Base-by-base conservation (phyloP, 2,888 invertebrate genomes). In the Gibbula magus region DNA sequence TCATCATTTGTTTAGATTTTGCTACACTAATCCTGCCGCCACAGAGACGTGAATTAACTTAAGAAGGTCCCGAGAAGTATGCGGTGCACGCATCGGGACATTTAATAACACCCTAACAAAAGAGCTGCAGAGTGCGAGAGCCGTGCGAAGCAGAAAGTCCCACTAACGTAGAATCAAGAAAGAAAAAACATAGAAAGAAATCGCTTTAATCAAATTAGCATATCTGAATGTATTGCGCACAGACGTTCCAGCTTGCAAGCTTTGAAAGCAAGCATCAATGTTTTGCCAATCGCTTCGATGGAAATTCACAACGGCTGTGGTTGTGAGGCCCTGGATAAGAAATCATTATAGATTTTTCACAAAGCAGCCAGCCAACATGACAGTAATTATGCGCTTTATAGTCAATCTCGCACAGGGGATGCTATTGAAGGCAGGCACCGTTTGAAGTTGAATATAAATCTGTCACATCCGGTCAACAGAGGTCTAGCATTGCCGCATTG, bases 381-480 rank as follows among this genome's bases (percentile, higher is more conserved):
- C 61, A 61, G 61, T 61, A 61, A 61, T 61, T 61, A 61, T 61
- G 61, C 61, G 25, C 61, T 61, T 61, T 61, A 61, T 61, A 61
- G 61, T 29, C 61, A 61, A 61, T 61, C 61, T 29, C 61, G 22
- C 61, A 29, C 29, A 29, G 25, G 25, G 61, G 29, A 29, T 29
- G 29, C 61, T 61, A 61, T 61, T 29, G 61, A 61, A 61, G 61
- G 61, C 61, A 29, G 29, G 25, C 61, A 61, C 16, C 61, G 25
- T 61, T 61, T 61, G 61, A 61, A 61, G 61, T 61, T 61, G 61
- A 61, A 22, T 29, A 61, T 61, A 61, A 61, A 61, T 29, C 61
- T 61, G 61, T 61, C 61, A 61, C 29, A 4, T 16, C 29, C 13
- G 45, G 45, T 45, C 45, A 45, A 13, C 13, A 5, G 45, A 45